Evolutionary conservation across 2,797 vertebrate genomes (phyloP), one percentile per base, ranked within the genome.

Genomic region (Trematomus bernacchii): DNA sequence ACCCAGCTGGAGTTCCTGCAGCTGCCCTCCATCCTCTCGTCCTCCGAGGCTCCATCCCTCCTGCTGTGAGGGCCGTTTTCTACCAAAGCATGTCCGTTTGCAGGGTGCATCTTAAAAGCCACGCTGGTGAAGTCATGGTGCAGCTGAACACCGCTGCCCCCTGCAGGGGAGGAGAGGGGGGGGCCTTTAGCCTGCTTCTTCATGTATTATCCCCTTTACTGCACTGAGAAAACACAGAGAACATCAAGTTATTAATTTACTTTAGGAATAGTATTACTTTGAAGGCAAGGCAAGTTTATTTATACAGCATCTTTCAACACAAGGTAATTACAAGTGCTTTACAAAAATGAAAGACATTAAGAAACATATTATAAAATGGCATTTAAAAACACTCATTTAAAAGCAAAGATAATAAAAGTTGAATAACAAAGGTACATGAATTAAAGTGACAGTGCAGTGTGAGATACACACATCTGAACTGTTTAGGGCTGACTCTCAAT

Each of bases 81-180:
- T 91, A 94, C 33, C 6, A 37, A 86, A 58, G 95, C 81, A 60
- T 94, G 91, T 66, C 95, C 89, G 74, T 95, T 96, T 83, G 89
- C 94, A 67, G 95, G 93, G 81, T 91, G 87, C 89, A 95, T 94
- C 92, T 96, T 95, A 90, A 96, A 96, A 74, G 95, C 95, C 94
- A 96, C 96, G 92, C 95, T 96, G 69, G 95, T 95, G 93, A 92
- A 93, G 90, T 97, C 96, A 91, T 97, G 95, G 94, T 93, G 96
- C 86, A 97, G 93, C 90, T 95, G 96, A 88, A 96, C 94, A 87
- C 94, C 94, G 95, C 94, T 95, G 93, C 94, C 93, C 94, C 94
- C 83, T 87, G 95, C 89, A 86, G 96, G 94, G 84, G 95, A 88
- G 88, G 96, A 96, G 93, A 96, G 94, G 94, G 93, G 92, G 92